Evolutionary conservation across 2,797 vertebrate genomes (phyloP), one percentile per base, ranked within the genome.

Genomic region (Synaphobranchus kaupii): DNA sequence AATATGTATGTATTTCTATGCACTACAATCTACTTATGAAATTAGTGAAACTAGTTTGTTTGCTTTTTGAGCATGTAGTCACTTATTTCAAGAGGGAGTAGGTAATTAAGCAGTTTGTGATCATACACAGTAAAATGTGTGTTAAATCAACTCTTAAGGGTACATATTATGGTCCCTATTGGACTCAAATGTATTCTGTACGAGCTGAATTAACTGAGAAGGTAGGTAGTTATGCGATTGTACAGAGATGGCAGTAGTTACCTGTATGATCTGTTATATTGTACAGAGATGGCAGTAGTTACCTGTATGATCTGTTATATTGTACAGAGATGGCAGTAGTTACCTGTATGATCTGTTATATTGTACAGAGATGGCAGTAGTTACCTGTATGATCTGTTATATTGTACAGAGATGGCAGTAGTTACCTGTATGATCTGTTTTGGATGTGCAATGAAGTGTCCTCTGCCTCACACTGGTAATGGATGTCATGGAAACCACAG

Each of bases 381-480:
- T 66, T n/a, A n/a, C n/a, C n/a, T n/a, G n/a, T n/a, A n/a, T n/a
- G n/a, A n/a, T n/a, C n/a, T n/a, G 22, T 44, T 80, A 80, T 22
- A 10, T 39, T 34, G 54, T 10, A 9, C 34, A 31, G 12, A 60
- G 83, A 4, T 22, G 25, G 0, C 17, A 73, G 12, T 54, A 15
- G 13, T 66, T 89, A 92, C 92, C 92, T 89, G 86, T 89, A 3
- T 66, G 86, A 86, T 91, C 92, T 83, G 87, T 90, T 83, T 94
- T 94, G 0, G 90, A 93, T 0, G 89, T 85, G 93, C 93, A 93
- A 0, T 88, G 87, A 50, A 88, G 88, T 1, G 89, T 88, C n/a
- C 89, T 87, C 83, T 81, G 89, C 34, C 84, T 89, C 48, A 73
- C 86, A 10, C 85, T 44, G 7, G 88, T 88, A 20, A 83, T 84